Percentiles rank a stretch among this genome's conserved stretches.
These are phyloP conservation scores for Scomber japonicus DNA, from an alignment of 2,113 vertebrate genomes.

Conservation along the genomic window DNA sequence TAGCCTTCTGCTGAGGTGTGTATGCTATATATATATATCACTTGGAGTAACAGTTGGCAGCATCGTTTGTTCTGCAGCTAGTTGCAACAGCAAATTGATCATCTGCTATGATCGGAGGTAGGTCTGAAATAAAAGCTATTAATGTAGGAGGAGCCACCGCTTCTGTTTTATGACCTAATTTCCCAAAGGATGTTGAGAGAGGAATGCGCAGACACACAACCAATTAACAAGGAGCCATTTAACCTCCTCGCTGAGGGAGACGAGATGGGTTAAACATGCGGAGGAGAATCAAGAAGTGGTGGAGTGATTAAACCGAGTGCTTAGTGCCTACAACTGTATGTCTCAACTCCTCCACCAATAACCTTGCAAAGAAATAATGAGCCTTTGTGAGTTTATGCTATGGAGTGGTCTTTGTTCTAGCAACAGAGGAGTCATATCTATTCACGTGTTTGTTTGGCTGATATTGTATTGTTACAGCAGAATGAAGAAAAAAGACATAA, in stretches of 20 bases:
- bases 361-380: conserved; percentile 48
- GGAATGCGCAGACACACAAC: conserved; percentile 24
- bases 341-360: conserved; percentile 33
- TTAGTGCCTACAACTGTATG: conserved; percentile 35
- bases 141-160: conserved; percentile 23
- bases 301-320: conserved; percentile 43
- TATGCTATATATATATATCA: conserved; percentile 23
- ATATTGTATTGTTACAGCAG: conserved; percentile 24
- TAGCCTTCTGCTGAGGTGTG: neutral
- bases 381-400: conserved; percentile 21
- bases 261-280: conserved; percentile 48
- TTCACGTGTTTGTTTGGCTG: conserved; percentile 21
- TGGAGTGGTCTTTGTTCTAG: conserved; percentile 43
- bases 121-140: conserved; percentile 31
- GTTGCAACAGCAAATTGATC: conserved; percentile 42
- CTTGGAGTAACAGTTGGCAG: conserved; percentile 13
- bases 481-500: conserved; percentile 33
- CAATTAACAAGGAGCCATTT: conserved; percentile 69
- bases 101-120: conserved; percentile 22
- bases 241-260: conserved; percentile 56
- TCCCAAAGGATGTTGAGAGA: conserved; percentile 34
- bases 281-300: conserved; percentile 27
- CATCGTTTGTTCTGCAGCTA: conserved; percentile 37
- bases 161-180: conserved; percentile 51
- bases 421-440: conserved; percentile 28